Percentiles rank a stretch among this genome's conserved stretches.
Conservation (phyloP, 2,797 vertebrate genomes). For the Rhabdomys pumilio region DNA sequence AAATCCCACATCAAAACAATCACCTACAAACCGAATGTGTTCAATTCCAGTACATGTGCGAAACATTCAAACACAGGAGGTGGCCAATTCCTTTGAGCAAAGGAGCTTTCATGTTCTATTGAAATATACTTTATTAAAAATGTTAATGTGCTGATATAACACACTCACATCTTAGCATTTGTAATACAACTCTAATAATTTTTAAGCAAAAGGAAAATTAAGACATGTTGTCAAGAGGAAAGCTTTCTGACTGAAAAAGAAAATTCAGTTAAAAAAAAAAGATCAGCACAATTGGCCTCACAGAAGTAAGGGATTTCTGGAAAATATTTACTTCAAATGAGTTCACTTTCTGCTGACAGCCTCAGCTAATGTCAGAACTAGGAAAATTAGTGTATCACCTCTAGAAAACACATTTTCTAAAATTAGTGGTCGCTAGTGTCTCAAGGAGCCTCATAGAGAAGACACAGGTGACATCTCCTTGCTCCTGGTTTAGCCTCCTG, state of each 20-base stretch:
- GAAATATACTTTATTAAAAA: constrained; percentile 42
- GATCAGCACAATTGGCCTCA: neutral
- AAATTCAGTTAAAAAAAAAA: neutral
- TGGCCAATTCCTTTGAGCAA: neutral
- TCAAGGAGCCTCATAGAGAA: neutral
- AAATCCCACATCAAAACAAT: neutral
- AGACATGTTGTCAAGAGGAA: neutral
- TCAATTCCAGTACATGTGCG: neutral
- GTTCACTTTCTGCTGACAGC: neutral
- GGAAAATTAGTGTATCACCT: neutral
- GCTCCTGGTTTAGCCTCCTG: neutral
- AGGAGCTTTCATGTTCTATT: neutral
- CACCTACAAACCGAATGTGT: neutral
- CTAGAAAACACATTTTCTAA: neutral
- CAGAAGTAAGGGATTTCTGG: neutral
- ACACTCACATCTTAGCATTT: neutral
- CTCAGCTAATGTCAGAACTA: neutral
- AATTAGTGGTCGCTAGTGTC: too few relatives aligned
- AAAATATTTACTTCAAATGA: neutral
- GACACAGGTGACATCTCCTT: too few relatives aligned
- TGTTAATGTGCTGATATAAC: neutral
- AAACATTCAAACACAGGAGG: neutral
- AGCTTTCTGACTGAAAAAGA: neutral
- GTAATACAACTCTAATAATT: neutral
- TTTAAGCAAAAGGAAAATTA: constrained; percentile 10